These are phyloP conservation scores for Diabrotica virgifera DNA, from an alignment of 1,140 invertebrate species.

Conservation along the genomic window DNA sequence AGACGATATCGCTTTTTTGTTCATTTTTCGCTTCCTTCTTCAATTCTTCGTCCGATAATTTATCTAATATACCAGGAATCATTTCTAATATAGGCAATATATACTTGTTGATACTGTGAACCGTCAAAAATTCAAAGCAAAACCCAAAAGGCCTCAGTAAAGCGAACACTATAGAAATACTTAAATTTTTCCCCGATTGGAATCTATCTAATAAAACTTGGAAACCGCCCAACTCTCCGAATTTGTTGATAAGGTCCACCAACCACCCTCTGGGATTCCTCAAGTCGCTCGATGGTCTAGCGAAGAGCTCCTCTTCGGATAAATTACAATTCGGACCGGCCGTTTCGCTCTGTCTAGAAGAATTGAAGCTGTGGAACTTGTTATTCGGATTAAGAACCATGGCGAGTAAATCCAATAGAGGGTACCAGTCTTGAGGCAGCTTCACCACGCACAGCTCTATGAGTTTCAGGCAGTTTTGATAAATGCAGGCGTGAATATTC, in stretches of 20 bases:
- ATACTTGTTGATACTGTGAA: conserved; percentile 87
- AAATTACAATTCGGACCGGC: conserved; percentile 60
- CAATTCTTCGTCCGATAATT: conserved; percentile 94
- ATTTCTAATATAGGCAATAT: conserved; percentile 91
- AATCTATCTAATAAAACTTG: conserved; percentile 84
- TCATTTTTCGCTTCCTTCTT: conserved; percentile 97
- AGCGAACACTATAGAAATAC: conserved; percentile 77
- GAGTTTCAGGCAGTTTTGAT: conserved; percentile 87
- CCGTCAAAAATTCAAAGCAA: conserved; percentile 88
- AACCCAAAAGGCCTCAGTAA: conserved; percentile 88
- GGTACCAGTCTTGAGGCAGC: conserved; percentile 90
- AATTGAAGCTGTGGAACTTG: conserved; percentile 89
- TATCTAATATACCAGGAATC: conserved; percentile 87
- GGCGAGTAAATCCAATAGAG: conserved; percentile 85
- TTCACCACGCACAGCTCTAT: conserved; percentile 90
- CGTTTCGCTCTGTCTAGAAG: conserved; percentile 76
- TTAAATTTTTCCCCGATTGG: conserved; percentile 68
- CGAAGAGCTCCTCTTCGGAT: conserved; percentile 75
- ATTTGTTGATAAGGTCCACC: conserved; percentile 93
- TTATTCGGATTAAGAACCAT: conserved; percentile 66
- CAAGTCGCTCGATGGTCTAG: conserved; percentile 72
- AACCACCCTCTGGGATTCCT: conserved; percentile 86
- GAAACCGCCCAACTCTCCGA: conserved; percentile 87
- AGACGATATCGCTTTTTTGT: conserved; percentile 89
- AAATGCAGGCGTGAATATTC: conserved; percentile 94